Conservation (phyloP, 2,888 invertebrate genomes). For the Petrolisthes cinctipes region DNA sequence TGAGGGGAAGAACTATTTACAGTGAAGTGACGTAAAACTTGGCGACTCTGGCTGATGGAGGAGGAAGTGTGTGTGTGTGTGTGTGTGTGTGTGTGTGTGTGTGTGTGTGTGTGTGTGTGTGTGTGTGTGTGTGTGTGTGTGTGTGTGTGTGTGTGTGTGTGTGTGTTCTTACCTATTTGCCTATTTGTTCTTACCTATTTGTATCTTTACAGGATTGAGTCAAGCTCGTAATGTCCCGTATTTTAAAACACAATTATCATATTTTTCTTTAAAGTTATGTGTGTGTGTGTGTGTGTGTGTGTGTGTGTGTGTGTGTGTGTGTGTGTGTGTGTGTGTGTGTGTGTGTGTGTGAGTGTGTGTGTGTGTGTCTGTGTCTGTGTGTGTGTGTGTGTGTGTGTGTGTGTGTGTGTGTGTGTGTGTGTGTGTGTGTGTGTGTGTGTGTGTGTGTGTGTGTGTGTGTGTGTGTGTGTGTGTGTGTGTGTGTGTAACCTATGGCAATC, state of each 20-base stretch:
- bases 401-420: background rate
- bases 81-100: background rate
- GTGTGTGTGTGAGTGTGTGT: background rate
- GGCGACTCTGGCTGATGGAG: background rate
- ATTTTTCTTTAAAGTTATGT: too few relatives aligned
- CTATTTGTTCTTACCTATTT: background rate
- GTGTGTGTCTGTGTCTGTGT: background rate
- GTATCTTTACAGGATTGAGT: too few relatives aligned
- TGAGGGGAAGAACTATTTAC: too few relatives aligned
- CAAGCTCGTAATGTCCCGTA: too few relatives aligned
- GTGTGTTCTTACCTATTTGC: background rate
- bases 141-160: conserved; percentile 2
- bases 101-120: background rate
- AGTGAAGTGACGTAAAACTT: too few relatives aligned
- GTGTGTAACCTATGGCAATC: background rate
- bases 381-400: conserved; percentile 5
- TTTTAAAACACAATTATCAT: too few relatives aligned
- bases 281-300: too few relatives aligned
- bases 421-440: conserved; percentile 21
- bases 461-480: conserved; percentile 16
- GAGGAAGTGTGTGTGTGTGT: background rate
- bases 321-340: background rate
- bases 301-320: background rate
- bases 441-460: conserved; percentile 17
- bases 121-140: conserved; percentile 1